phyloP scores from a whole-genome alignment of 1,140 invertebrate genomes.

The Capitella teleta region DNA sequence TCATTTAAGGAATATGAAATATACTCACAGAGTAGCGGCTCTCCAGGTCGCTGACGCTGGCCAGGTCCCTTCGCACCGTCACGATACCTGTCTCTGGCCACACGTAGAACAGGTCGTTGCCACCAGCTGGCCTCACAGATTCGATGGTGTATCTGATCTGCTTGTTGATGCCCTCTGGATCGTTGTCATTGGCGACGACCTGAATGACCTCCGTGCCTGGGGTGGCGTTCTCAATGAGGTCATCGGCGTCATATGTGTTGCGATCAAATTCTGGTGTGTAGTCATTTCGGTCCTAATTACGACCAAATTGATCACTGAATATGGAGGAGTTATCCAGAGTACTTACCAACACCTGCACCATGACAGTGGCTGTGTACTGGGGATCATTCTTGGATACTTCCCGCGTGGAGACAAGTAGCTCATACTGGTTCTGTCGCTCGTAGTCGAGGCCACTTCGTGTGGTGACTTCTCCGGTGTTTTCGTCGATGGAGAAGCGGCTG shows the following conservation, averaged over 20 bases:
- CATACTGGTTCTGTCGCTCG: neutral
- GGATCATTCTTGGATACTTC: conserved; percentile 14
- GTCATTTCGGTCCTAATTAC: conserved; percentile 6
- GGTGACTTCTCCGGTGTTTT: neutral
- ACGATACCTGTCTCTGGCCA: conserved; percentile 6
- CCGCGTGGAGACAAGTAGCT: conserved; percentile 5
- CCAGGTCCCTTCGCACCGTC: neutral
- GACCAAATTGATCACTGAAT: neutral
- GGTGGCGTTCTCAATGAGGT: neutral
- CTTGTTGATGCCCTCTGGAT: conserved; percentile 13
- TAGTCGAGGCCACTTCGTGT: conserved; percentile 9
- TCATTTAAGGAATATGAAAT: too few species aligned
- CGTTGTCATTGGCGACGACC: conserved; percentile 1
- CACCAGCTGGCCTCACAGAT: neutral
- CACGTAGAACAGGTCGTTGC: conserved; percentile 6
- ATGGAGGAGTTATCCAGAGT: neutral
- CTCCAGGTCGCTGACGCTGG: too few species aligned
- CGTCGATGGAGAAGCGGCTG: conserved; percentile 4
- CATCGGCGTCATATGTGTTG: neutral
- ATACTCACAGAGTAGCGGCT: too few species aligned
- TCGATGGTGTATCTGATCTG: conserved; percentile 5
- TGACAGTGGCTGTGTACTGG: conserved; percentile 7
- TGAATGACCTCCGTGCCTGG: neutral
- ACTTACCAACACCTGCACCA: conserved; percentile 20
- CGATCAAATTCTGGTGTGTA: neutral